phyloP scores from a whole-genome alignment of 1,140 invertebrate species.

The Drosophila orena region DNA sequence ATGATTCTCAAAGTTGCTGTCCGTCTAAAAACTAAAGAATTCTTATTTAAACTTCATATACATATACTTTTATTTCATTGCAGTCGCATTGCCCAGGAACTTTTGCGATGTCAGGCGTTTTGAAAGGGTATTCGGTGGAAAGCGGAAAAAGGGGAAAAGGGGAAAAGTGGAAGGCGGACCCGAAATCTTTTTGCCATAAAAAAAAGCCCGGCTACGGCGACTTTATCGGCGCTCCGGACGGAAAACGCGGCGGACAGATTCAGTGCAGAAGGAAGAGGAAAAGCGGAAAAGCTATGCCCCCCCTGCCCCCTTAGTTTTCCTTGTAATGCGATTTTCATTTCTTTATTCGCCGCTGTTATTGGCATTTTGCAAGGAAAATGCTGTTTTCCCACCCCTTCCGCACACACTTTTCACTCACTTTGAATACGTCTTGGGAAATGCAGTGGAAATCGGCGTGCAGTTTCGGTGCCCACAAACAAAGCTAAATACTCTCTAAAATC shows the following conservation, averaged over 20 bases:
- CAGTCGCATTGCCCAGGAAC: background rate
- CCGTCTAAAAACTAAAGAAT: background rate
- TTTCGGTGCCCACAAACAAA: too few relatives aligned
- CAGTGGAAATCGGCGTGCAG: too few relatives aligned
- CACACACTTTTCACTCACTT: conserved; percentile 23
- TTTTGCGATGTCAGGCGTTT: background rate
- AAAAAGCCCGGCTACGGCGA: conserved; percentile 27
- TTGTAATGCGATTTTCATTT: conserved; percentile 58
- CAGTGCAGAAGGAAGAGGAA: background rate
- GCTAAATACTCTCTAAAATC: conserved; percentile 4
- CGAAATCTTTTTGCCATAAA: conserved; percentile 30
- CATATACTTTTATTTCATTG: too few relatives aligned
- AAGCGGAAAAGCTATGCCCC: background rate
- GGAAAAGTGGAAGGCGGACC: background rate
- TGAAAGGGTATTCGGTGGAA: background rate
- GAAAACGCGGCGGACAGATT: conserved; percentile 7
- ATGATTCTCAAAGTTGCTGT: too few relatives aligned
- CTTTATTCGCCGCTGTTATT: conserved; percentile 37
- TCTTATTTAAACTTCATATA: background rate
- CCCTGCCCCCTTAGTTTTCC: conserved; percentile 28
- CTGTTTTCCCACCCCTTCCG: background rate
- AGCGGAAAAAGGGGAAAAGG: background rate
- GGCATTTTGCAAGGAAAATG: conserved; percentile 18
- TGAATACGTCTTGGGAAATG: background rate
- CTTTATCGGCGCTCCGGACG: conserved; percentile 18